Conservation (phyloP, 2,888 invertebrate species). For the Phalangium opilio region DNA sequence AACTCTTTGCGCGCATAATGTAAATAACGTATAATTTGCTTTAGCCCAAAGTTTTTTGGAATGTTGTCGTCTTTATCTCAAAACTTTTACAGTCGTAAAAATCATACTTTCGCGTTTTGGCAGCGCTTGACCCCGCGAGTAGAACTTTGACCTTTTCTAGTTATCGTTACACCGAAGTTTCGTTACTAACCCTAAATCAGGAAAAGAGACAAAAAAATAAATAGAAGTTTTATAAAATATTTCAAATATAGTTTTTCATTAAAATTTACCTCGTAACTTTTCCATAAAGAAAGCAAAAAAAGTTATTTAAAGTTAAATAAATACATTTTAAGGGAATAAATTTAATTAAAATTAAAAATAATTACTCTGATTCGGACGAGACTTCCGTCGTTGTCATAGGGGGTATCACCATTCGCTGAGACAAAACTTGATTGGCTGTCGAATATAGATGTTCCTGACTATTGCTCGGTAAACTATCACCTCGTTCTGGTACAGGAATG, state of each 20-base stretch:
- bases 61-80: no score
- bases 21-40: no score
- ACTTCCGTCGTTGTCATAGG: constrained; percentile 17
- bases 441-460: constrained; percentile 4
- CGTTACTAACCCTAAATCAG: constrained; percentile 14
- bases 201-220: no score
- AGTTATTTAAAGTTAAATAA: no score
- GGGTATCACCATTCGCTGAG: constrained; percentile 16
- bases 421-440: background rate
- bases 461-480: constrained; percentile 25
- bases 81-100: no score
- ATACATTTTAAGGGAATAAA: background rate
- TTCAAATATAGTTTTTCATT: background rate
- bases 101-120: no score
- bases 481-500: constrained; percentile 23
- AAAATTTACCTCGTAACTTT: no score
- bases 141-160: no score
- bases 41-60: no score
- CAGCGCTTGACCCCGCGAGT: no score
- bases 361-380: constrained; percentile 21
- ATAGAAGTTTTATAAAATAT: background rate
- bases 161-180: constrained; percentile 18
- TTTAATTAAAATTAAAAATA: background rate
- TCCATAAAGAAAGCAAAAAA: no score
- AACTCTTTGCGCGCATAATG: no score